Evolutionary conservation across 2,113 vertebrate species (phyloP).

Genomic region (Prionailurus bengalensis): DNA sequence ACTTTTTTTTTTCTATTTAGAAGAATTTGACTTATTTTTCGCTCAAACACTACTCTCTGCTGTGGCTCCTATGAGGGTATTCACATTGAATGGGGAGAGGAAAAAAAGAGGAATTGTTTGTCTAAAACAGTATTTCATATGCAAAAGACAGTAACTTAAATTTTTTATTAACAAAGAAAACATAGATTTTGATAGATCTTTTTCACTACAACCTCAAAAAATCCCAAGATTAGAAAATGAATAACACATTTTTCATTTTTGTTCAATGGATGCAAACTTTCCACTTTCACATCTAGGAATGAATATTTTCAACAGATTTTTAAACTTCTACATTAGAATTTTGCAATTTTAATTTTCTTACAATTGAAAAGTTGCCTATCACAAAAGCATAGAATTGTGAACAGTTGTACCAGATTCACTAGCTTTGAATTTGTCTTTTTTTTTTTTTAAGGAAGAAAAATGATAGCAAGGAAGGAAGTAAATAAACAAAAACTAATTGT

Average conservation of each 20-base stretch:
- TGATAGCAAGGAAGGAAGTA: background rate
- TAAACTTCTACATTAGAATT: conserved; percentile 51
- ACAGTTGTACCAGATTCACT: conserved; percentile 70
- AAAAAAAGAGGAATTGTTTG: background rate
- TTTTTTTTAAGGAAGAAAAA: background rate
- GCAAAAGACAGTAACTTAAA: conserved; percentile 53
- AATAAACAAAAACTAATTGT: conserved; percentile 80
- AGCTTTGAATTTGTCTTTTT: conserved; percentile 77
- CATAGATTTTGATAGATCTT: conserved; percentile 19
- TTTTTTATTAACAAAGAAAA: conserved; percentile 79
- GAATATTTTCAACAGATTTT: conserved; percentile 52
- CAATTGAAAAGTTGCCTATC: conserved; percentile 73
- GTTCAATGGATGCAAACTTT: conserved; percentile 70
- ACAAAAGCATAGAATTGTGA: conserved; percentile 81
- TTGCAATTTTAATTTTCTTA: conserved; percentile 52
- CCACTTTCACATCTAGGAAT: conserved; percentile 14
- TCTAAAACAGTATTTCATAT: conserved; percentile 67
- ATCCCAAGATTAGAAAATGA: conserved; percentile 53
- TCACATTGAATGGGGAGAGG: conserved; percentile 14
- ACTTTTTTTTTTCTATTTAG: conserved; percentile 72
- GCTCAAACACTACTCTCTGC: conserved; percentile 22
- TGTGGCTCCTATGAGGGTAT: background rate
- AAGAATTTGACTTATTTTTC: conserved; percentile 53
- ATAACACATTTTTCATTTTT: conserved; percentile 13
- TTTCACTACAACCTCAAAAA: conserved; percentile 25